phyloP scores from a whole-genome alignment of 2,797 vertebrate species.

The Carapus acus region DNA sequence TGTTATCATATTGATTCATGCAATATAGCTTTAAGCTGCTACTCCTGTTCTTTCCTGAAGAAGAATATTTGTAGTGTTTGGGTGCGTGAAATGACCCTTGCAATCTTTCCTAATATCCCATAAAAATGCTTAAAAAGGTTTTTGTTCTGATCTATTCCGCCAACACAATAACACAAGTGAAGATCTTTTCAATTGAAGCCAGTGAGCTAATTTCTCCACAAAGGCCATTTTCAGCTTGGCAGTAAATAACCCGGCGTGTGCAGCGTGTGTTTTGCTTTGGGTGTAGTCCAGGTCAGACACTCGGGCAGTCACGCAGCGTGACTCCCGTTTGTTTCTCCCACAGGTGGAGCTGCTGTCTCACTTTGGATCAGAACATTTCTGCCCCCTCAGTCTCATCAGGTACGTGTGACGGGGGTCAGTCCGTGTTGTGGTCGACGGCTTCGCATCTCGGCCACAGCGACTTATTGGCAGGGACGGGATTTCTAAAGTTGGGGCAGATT shows the following conservation, averaged over 20 bases:
- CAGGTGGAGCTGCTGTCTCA: conserved; percentile 96
- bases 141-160: no score
- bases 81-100: no score
- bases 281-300: neutral
- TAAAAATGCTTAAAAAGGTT: no score
- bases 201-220: conserved; percentile 14
- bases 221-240: conserved; percentile 20
- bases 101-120: no score
- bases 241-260: neutral
- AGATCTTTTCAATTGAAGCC: conserved; percentile 13
- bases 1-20: no score
- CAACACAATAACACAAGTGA: no score
- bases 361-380: conserved; percentile 97
- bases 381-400: conserved; percentile 97
- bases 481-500: neutral
- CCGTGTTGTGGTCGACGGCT: neutral
- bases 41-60: no score
- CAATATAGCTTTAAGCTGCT: conserved; percentile 14
- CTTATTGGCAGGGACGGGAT: neutral
- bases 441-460: neutral
- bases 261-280: neutral
- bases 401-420: conserved; percentile 50
- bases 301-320: neutral
- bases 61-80: no score
- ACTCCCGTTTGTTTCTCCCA: conserved; percentile 56